phyloP scores from a whole-genome alignment of 2,113 vertebrate genomes.

The Accipiter virgatus region DNA sequence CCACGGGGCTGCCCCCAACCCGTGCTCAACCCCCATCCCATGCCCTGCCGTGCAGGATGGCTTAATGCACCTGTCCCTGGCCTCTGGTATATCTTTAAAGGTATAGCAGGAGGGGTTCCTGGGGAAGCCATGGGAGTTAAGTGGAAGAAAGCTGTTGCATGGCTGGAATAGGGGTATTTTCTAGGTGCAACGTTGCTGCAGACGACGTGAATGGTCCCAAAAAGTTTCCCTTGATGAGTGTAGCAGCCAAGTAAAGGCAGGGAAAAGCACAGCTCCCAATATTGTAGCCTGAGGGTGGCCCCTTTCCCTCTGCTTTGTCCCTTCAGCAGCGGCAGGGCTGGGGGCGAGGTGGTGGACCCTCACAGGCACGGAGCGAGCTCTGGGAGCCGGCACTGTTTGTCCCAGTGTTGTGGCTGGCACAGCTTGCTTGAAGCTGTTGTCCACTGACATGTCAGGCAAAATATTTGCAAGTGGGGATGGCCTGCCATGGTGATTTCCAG shows the following conservation, averaged over 20 bases:
- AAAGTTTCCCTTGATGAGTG: neutral
- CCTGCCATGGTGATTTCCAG: neutral
- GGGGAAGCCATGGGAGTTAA: neutral
- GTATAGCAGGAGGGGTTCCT: neutral
- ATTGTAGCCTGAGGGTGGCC: neutral
- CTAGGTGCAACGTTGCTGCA: rapidly evolving
- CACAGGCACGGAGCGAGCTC: rapidly evolving
- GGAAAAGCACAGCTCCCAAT: neutral
- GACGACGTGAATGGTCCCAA: rapidly evolving
- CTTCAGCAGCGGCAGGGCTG: rapidly evolving
- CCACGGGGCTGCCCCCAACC: neutral
- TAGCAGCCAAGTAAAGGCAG: neutral
- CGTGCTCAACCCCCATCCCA: rapidly evolving
- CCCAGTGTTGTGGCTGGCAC: neutral
- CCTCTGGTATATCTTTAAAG: rapidly evolving
- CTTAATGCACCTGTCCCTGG: neutral
- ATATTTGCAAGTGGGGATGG: neutral
- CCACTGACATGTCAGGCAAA: neutral
- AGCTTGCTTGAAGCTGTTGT: neutral
- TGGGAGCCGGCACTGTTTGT: neutral
- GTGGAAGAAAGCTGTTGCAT: neutral
- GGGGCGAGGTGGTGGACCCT: neutral
- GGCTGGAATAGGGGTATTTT: neutral
- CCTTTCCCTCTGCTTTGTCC: neutral
- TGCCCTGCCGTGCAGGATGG: rapidly evolving